Base-by-base conservation (phyloP, 2,888 invertebrate genomes). In the Rotaria macrura region DNA sequence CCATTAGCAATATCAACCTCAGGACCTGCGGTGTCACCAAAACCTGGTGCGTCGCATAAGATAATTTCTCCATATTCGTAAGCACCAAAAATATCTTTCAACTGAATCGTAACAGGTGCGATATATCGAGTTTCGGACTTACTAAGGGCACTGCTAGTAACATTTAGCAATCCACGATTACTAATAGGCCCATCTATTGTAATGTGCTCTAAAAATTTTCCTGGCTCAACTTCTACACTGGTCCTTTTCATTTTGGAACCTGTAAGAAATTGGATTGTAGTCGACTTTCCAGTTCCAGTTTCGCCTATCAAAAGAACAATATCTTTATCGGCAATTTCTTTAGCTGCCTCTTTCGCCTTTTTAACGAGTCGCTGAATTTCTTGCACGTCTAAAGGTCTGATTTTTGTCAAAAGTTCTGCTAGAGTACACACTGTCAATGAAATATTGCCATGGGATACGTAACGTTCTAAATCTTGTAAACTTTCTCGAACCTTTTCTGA, bases 1-100 rank as follows among this genome's bases (percentile, higher is more conserved):
- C 85, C n/a, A 55, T 85, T 85, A 2, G 85, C 43, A n/a, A 85
- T 79, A 38, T 85, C 85, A 0, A 83, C 40, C 38, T 85, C 85
- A 6, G 47, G 34, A 38, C 85, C 85, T 9, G 34, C 40, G 55
- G 85, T 85, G 49, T 85, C 85, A 49, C 20, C 14, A 83, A 85
- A 85, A 25, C 85, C 85, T 14, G 85, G 85, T 29, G 85, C 72
- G 55, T 85, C 85, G 34, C 85, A 85, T 12, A 85, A 20, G n/a
- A 65, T 43, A 3, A 85, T 49, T 7, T 25, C 79, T 25, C 79
- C 79, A 1, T 0, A 9, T 23, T 79, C 79, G 12, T 79, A 20
- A 17, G 43, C 0, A 12, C 79, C 79, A 5, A 20, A 65, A 43
- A 79, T 40, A 43, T 79, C 79, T 43, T 17, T 23, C 10, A 79